Conservation (phyloP, 2,888 invertebrate species). For the Melanophora roralis region DNA sequence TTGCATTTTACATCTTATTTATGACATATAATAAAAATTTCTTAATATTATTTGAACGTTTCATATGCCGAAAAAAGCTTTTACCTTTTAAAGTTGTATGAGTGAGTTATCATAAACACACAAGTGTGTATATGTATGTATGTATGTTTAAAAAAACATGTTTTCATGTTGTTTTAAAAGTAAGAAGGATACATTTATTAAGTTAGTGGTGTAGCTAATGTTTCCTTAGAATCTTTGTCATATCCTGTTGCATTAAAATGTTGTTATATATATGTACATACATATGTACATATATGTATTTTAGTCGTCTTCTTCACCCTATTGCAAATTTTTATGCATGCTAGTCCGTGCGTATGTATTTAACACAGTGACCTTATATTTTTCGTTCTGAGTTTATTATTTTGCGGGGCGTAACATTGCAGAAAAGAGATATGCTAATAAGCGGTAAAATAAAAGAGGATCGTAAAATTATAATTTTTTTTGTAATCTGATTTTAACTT, state of each 20-base stretch:
- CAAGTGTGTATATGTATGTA: too few relatives aligned
- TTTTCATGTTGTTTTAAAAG: background rate
- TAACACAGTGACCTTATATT: too few relatives aligned
- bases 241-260: background rate
- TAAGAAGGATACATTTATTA: conserved; percentile 19
- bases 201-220: conserved; percentile 32
- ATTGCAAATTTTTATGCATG: too few relatives aligned
- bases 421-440: background rate
- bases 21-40: conserved; percentile 56
- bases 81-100: background rate
- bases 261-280: too few relatives aligned
- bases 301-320: too few relatives aligned
- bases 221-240: conserved; percentile 1
- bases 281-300: too few relatives aligned
- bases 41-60: conserved; percentile 8
- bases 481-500: background rate
- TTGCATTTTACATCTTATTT: conserved; percentile 52
- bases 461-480: background rate
- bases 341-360: too few relatives aligned
- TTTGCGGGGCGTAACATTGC: background rate
- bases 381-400: background rate
- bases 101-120: background rate
- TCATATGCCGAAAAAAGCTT: conserved; percentile 5
- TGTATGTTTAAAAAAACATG: too few relatives aligned
- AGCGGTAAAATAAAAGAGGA: background rate